phyloP scores from a whole-genome alignment of 2,888 invertebrate species.

The Papilio elwesi region DNA sequence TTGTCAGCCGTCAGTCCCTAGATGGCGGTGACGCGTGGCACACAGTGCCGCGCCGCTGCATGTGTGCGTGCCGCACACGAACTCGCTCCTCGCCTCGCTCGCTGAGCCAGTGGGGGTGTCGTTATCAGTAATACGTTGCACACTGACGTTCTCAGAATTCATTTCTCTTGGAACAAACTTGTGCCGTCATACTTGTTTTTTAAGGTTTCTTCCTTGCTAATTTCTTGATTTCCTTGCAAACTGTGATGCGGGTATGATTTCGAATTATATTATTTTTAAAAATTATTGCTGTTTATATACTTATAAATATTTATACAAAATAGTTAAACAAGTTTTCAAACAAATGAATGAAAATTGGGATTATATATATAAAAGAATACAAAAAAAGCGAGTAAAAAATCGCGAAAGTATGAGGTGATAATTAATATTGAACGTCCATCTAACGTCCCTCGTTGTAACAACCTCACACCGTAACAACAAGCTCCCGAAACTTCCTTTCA shows the following conservation, averaged over 20 bases:
- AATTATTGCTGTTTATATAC: too few relatives aligned
- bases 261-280: not conserved
- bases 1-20: constrained; percentile 63
- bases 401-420: constrained; percentile 15
- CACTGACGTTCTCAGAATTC: constrained; percentile 54
- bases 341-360: not conserved
- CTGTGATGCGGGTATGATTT: not conserved
- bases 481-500: constrained; percentile 50
- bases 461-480: constrained; percentile 43
- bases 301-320: too few relatives aligned
- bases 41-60: constrained; percentile 53
- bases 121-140: constrained; percentile 54
- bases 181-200: not conserved
- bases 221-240: not conserved
- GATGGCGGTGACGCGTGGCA: constrained; percentile 69
- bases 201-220: not conserved
- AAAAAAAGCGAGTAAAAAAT: not conserved
- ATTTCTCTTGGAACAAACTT: constrained; percentile 48
- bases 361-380: not conserved
- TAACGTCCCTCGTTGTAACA: constrained; percentile 47
- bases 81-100: constrained; percentile 39
- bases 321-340: not conserved
- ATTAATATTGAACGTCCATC: constrained; percentile 48
- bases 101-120: constrained; percentile 57
- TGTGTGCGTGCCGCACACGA: constrained; percentile 69